A percentile compares a stretch with the other conserved stretches of the same genome.
Conservation (phyloP, 1,140 invertebrate genomes). For the Mesaphorura yosii region DNA sequence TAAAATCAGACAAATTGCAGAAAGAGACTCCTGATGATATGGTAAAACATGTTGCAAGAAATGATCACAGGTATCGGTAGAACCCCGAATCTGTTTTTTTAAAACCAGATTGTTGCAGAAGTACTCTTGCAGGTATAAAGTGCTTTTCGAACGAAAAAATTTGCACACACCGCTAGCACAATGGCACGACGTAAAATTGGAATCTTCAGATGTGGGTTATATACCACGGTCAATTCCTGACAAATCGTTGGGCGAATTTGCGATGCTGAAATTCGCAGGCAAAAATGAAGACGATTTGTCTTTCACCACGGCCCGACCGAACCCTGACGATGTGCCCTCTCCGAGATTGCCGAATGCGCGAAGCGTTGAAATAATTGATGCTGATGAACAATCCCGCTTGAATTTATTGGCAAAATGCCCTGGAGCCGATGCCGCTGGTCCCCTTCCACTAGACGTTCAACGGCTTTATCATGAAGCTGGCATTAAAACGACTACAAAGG, state of each 20-base stretch:
- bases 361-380: conserved; percentile 1
- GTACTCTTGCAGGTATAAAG: too few relatives aligned
- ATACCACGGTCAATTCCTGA: too few relatives aligned
- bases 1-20: background rate
- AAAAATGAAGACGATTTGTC: background rate
- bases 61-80: background rate
- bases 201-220: too few relatives aligned
- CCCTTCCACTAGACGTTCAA: conserved; percentile 4
- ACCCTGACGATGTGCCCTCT: conserved; percentile 10
- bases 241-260: background rate
- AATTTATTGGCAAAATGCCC: conserved; percentile 13
- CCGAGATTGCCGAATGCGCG: conserved; percentile 4
- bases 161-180: background rate
- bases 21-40: background rate
- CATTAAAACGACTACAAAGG: conserved; percentile 9
- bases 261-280: background rate
- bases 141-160: background rate
- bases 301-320: background rate
- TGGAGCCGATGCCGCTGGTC: background rate
- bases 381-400: conserved; percentile 16
- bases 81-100: too few relatives aligned
- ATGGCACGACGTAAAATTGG: background rate
- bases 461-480: conserved; percentile 14
- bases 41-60: background rate
- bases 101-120: too few relatives aligned